These are phyloP conservation scores for Chiloscyllium plagiosum DNA, from an alignment of 2,113 vertebrate species.

Conservation along the genomic window DNA sequence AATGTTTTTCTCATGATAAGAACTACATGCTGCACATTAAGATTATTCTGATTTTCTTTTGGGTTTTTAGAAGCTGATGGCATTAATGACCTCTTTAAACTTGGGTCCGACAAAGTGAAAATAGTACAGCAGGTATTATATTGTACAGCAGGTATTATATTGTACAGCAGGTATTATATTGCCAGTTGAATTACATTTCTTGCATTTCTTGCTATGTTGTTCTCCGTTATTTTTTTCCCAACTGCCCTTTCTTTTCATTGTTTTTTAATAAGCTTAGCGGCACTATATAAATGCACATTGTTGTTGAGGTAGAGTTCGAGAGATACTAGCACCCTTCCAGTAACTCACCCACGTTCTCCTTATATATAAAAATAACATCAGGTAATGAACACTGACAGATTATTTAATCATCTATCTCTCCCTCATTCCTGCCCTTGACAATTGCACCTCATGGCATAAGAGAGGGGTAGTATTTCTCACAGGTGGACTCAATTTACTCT, in stretches of 20 bases:
- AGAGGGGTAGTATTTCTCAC: background rate
- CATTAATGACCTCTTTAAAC: slow-evolving; percentile 75
- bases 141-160: no score
- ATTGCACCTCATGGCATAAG: background rate
- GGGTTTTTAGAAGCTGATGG: slow-evolving; percentile 56
- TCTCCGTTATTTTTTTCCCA: background rate
- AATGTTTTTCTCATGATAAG: background rate
- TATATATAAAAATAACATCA: background rate
- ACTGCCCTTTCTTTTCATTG: background rate
- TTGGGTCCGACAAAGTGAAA: slow-evolving; percentile 70
- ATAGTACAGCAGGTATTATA: slow-evolving; percentile 71
- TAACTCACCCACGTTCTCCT: background rate
- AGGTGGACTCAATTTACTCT: background rate
- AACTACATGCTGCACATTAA: no score
- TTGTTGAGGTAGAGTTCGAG: background rate
- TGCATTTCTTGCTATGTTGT: background rate
- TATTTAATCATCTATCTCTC: background rate
- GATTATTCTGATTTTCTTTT: background rate
- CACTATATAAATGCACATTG: background rate
- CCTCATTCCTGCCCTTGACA: background rate
- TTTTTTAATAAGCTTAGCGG: background rate
- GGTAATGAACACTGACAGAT: background rate
- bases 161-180: no score
- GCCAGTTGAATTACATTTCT: background rate
- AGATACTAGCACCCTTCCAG: background rate